Evolutionary conservation across 1,140 invertebrate genomes (phyloP).

Genomic region (Lithobius niger): DNA sequence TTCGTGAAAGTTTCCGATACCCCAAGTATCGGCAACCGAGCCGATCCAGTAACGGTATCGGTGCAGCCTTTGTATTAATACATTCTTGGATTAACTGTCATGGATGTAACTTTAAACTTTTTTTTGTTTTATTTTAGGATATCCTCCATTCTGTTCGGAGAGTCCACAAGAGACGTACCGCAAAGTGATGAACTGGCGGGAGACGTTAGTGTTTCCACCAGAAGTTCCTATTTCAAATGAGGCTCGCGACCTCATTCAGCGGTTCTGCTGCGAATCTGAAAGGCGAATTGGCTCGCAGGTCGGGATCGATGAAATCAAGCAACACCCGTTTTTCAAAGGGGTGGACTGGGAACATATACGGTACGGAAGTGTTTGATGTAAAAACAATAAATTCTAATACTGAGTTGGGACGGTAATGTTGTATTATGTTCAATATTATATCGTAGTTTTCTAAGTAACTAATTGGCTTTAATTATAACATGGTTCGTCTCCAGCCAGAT

Average conservation of each 20-base stretch:
- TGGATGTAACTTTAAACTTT: not conserved
- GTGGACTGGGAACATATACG: slow-evolving; percentile 70
- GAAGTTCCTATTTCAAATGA: slow-evolving; percentile 95
- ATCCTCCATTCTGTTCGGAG: slow-evolving; percentile 98
- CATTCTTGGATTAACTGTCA: not conserved
- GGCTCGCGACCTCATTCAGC: slow-evolving; percentile 35
- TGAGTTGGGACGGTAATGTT: too few relatives aligned
- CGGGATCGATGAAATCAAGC: slow-evolving; percentile 40
- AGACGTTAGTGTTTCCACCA: slow-evolving; percentile 94
- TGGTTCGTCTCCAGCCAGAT: too few relatives aligned
- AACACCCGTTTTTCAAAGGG: slow-evolving; percentile 41
- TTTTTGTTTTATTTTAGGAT: slow-evolving; percentile 44
- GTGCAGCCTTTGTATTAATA: too few relatives aligned
- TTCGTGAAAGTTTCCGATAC: too few relatives aligned
- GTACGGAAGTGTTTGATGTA: too few relatives aligned
- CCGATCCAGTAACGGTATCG: too few relatives aligned
- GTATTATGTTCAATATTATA: too few relatives aligned
- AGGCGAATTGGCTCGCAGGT: slow-evolving; percentile 44
- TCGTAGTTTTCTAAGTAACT: not conserved
- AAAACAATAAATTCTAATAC: too few relatives aligned
- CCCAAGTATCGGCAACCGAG: too few relatives aligned
- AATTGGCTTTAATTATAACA: too few relatives aligned
- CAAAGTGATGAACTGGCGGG: slow-evolving; percentile 99
- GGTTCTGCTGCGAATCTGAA: slow-evolving; percentile 90
- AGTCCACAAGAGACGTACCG: slow-evolving; percentile 98